phyloP scores from a whole-genome alignment of 64 coral and sea anemone species.

The Astreopora myriophthalma region DNA sequence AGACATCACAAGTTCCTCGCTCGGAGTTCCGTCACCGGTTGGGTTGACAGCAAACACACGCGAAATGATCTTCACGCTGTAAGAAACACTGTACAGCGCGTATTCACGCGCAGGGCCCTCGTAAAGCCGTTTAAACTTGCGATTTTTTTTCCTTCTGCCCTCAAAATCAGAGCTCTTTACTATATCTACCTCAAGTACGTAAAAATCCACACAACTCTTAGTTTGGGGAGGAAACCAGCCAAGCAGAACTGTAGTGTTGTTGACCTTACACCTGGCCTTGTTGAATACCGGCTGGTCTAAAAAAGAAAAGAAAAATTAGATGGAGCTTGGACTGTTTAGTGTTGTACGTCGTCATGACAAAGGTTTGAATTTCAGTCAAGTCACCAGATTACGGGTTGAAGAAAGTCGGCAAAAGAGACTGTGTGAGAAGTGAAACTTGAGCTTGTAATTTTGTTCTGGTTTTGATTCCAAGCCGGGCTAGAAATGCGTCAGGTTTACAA shows the following conservation, averaged over 20 bases:
- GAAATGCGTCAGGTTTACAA: no score
- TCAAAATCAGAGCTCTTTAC: conserved; percentile 68
- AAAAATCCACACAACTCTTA: conserved; percentile 81
- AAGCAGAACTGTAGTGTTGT: conserved; percentile 75
- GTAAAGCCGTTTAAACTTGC: conserved; percentile 75
- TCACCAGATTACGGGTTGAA: no score
- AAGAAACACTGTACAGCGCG: conserved; percentile 76
- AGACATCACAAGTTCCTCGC: conserved; percentile 78
- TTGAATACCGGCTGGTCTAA: conserved; percentile 73
- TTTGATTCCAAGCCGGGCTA: no score
- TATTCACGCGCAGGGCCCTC: conserved; percentile 79
- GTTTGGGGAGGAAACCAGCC: conserved; percentile 68
- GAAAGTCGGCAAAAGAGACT: no score
- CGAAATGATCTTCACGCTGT: conserved; percentile 74
- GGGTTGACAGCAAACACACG: conserved; percentile 79
- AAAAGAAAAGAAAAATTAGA: background rate
- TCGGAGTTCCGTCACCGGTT: conserved; percentile 69
- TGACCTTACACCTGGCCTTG: conserved; percentile 70
- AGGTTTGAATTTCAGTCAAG: no score
- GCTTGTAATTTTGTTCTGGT: no score
- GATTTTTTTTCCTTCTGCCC: conserved; percentile 68
- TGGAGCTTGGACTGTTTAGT: no score
- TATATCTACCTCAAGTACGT: conserved; percentile 77
- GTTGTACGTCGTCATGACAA: no score
- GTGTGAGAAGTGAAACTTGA: no score